Percentiles rank a stretch among this genome's conserved stretches.
phyloP scores from a whole-genome alignment of 2,797 vertebrate species.

The Synanceia verrucosa region DNA sequence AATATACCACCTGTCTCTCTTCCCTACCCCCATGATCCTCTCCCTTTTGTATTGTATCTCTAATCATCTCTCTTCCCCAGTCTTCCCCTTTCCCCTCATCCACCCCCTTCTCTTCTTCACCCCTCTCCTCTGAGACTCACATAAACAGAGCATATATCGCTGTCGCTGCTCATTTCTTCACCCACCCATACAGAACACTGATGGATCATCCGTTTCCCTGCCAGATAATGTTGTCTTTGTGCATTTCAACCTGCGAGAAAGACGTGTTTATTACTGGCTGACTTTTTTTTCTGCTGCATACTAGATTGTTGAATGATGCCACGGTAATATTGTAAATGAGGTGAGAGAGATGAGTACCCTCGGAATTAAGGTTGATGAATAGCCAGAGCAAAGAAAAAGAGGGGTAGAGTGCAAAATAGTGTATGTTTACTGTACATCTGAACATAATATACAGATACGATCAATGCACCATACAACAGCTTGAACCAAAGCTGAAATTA shows the following conservation, averaged over 20 bases:
- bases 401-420: neutral
- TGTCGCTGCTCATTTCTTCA: conserved; percentile 64
- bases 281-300: neutral
- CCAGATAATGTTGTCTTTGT: conserved; percentile 64
- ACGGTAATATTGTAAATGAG: conserved; percentile 34
- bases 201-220: conserved; percentile 53
- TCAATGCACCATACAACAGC: neutral
- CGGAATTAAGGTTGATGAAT: conserved; percentile 33
- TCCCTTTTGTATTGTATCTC: conserved; percentile 40
- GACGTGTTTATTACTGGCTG: conserved; percentile 43
- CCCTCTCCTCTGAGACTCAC: conserved; percentile 42
- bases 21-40: neutral
- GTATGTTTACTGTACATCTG: conserved; percentile 3
- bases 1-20: conserved; percentile 25
- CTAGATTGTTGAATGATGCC: conserved; percentile 24
- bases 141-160: conserved; percentile 59
- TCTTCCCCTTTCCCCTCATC: conserved; percentile 1
- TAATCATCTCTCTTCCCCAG: conserved; percentile 23
- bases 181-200: conserved; percentile 48
- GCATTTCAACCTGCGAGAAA: conserved; percentile 52
- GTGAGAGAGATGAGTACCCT: neutral
- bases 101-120: conserved; percentile 11
- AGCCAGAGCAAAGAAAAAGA: neutral
- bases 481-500: neutral
- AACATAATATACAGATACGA: neutral